Evolutionary conservation across 2,113 vertebrate genomes (phyloP).

Genomic region (Pontoporia blainvillei): DNA sequence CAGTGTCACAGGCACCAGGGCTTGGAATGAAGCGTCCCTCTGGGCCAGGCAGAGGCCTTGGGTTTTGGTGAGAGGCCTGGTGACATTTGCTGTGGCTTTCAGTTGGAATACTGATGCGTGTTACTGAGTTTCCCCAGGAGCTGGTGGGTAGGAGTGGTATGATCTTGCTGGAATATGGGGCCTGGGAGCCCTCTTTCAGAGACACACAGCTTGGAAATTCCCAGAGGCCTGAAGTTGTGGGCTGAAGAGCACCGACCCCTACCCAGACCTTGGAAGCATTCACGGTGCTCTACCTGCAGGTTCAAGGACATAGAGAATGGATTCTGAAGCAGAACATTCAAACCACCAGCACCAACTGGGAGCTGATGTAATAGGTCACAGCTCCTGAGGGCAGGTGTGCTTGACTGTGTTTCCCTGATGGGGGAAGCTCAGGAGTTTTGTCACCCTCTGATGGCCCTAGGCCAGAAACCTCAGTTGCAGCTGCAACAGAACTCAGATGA

Average conservation of each 20-base stretch:
- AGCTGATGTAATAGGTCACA: too few relatives aligned
- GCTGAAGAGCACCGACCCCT: neutral
- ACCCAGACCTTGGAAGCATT: too few relatives aligned
- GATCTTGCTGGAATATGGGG: neutral
- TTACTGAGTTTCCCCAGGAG: neutral
- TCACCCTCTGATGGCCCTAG: neutral
- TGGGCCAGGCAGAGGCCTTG: neutral
- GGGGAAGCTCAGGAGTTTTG: neutral
- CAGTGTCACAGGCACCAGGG: too few relatives aligned
- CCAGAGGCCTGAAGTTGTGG: neutral
- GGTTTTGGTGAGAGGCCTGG: neutral
- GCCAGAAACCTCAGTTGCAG: too few relatives aligned
- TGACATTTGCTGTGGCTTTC: neutral
- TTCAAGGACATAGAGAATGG: neutral
- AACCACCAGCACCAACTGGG: neutral
- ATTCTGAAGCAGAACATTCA: neutral
- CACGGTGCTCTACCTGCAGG: too few relatives aligned
- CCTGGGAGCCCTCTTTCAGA: neutral
- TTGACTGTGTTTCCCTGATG: neutral
- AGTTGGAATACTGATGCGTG: neutral
- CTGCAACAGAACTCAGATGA: neutral
- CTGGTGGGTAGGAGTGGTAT: neutral
- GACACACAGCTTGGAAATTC: neutral
- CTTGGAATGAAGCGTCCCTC: neutral
- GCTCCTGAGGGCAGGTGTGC: neutral